Evolutionary conservation across 2,113 vertebrate species (phyloP).

Genomic region (Zootoca vivipara): DNA sequence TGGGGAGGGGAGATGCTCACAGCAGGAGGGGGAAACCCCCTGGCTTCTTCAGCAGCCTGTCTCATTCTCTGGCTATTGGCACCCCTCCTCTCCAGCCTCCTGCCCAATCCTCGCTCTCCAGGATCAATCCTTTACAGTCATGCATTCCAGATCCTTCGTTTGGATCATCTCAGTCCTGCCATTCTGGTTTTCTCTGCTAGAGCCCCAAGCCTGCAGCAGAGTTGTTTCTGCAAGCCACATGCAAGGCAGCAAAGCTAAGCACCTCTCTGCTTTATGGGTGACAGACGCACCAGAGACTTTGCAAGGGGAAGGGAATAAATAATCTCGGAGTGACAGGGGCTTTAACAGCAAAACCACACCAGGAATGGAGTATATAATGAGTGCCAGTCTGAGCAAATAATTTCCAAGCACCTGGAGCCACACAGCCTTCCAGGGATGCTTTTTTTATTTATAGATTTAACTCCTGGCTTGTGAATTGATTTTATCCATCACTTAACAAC

Average conservation of each 20-base stretch:
- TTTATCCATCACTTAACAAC: conserved; percentile 77
- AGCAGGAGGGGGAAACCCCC: too few relatives aligned
- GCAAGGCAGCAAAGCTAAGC: neutral
- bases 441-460: conserved; percentile 53
- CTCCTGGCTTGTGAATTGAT: conserved; percentile 73
- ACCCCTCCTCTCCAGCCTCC: too few relatives aligned
- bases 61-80: too few relatives aligned
- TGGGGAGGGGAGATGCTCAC: too few relatives aligned
- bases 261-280: conserved; percentile 28
- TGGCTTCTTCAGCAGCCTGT: too few relatives aligned
- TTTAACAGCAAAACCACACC: conserved; percentile 51
- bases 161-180: neutral
- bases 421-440: conserved; percentile 43
- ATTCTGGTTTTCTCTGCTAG: neutral
- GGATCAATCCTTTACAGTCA: neutral
- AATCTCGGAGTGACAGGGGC: conserved; percentile 58
- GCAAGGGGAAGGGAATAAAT: conserved; percentile 43
- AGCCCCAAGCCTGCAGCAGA: neutral
- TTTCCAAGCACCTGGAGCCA: conserved; percentile 60
- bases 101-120: neutral
- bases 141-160: neutral
- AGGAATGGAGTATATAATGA: conserved; percentile 44
- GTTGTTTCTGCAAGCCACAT: neutral
- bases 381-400: conserved; percentile 63
- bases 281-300: conserved; percentile 22